Base-by-base conservation (phyloP, 2,797 vertebrate genomes). In the Prionace glauca region DNA sequence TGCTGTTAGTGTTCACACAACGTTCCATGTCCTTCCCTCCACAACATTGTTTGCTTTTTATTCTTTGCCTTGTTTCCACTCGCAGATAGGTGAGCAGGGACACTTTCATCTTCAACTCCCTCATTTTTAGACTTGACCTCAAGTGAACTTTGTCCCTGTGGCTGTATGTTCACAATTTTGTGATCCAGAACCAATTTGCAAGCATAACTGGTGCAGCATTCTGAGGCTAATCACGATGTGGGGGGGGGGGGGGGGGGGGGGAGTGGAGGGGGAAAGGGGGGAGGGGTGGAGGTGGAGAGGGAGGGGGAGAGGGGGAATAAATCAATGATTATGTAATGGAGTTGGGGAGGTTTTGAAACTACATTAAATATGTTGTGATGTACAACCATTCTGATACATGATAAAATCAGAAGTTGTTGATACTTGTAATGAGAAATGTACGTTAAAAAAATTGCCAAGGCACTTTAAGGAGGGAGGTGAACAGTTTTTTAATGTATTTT, bases 121-220 rank as follows among this genome's bases (percentile, higher is more conserved):
- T 41, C 65, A 50, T 72, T 94, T 94, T 71, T 26, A 94, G 69
- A 94, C 92, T 29, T 94, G 67, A 69, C 36, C 36, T 67, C 29
- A 41, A 41, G 5, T 50, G 36, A 71, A 67, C n/a, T 71, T 69
- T 94, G 92, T 45, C 41, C 92, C 92, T 72, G 36, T 94, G 67
- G 92, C 67, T 72, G 92, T 72, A 72, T 50, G 26, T 94, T 94
- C 67, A 71, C n/a, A 72, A 50, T 29, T 94, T 94, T 41, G 92
- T 94, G 67, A 94, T 94, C 36, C 92, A 24, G 92, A 94, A 50
- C 92, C 69, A 94, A 94, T 94, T 94, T 93, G 62, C 65, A 71
- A 93, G 91, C 65, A 3, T 41, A 94, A 45, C 65, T 71, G 36
- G 41, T 72, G 41, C 50, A 94, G 8, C 41, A 72, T 22, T 45